phyloP scores from a whole-genome alignment of 2,888 invertebrate species.

The Ethmia dodecea region DNA sequence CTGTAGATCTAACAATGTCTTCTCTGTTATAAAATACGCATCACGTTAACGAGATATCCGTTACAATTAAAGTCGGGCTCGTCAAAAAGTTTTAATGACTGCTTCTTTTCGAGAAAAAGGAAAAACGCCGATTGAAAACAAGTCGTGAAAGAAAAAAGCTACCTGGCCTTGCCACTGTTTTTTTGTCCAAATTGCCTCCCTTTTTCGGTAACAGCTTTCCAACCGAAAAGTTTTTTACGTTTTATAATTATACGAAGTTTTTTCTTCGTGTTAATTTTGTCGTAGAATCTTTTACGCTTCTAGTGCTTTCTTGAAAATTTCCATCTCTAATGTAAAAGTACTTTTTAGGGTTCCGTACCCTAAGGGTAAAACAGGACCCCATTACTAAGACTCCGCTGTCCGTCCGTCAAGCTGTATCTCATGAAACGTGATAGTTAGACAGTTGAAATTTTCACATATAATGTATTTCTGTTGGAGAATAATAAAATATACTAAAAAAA shows the following conservation, averaged over 20 bases:
- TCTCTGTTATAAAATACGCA: too few species aligned
- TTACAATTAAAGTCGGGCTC: constrained; percentile 55
- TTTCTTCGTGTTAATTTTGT: constrained; percentile 32
- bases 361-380: too few species aligned
- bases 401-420: too few species aligned
- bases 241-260: constrained; percentile 37
- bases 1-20: too few species aligned
- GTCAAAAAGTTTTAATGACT: constrained; percentile 69
- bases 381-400: too few species aligned
- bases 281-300: constrained; percentile 14
- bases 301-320: neutral
- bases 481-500: too few species aligned
- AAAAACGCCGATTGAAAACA: constrained; percentile 44
- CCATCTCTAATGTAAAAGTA: too few species aligned
- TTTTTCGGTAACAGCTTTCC: constrained; percentile 26
- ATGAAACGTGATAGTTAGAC: too few species aligned
- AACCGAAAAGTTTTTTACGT: constrained; percentile 21
- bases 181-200: constrained; percentile 26
- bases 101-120: constrained; percentile 38
- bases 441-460: too few species aligned
- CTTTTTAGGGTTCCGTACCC: too few species aligned
- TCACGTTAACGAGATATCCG: constrained; percentile 54
- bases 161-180: constrained; percentile 23
- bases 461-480: too few species aligned
- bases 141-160: constrained; percentile 33